Evolutionary conservation across 2,113 vertebrate genomes (phyloP), one percentile per base, ranked within the genome.

Genomic region (Mirounga angustirostris): DNA sequence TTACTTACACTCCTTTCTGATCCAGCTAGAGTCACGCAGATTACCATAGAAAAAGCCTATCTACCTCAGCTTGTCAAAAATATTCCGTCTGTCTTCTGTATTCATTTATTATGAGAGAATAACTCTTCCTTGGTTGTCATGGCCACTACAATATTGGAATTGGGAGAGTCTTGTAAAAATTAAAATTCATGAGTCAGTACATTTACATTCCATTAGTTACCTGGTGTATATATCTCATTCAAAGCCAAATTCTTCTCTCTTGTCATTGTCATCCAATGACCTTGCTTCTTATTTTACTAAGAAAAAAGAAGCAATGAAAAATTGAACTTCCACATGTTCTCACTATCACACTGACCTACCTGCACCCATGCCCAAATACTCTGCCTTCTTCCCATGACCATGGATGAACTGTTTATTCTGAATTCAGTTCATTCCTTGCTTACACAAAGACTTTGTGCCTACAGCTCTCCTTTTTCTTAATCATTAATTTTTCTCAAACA

Each of bases 151-250:
- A 58, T 76, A 76, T 1, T 71, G 43, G 74, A 96, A 96, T 71
- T 89, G 54, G 56, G 28, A 73, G 11, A 84, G 54, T 58, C 79
- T 87, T 40, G 5, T 76, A 79, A 95, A 95, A 96, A 63, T 94
- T 59, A 89, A 96, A 97, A 95, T 78, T 92, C 63, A 40, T 81
- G 84, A 92, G 61, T 76, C 67, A 74, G 65, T 79, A 73, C 22
- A 67, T 67, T 69, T 88, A 52, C 21, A 85, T 74, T 52, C 91
- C 67, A 83, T 46, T 83, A 69, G 28, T n/a, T 67, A 76, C 54
- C 40, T 6, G 3, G 36, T 58, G 43, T 83, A 40, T 4, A 14
- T 19, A 78, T 33, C n/a, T 63, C 79, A 71, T 71, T 78, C 76
- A 67, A 22, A 80, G 24, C 40, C 40, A 43, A 91, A 50, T 4